Conservation (phyloP, 2,797 vertebrate species). For the Malacoctenus gilli region DNA sequence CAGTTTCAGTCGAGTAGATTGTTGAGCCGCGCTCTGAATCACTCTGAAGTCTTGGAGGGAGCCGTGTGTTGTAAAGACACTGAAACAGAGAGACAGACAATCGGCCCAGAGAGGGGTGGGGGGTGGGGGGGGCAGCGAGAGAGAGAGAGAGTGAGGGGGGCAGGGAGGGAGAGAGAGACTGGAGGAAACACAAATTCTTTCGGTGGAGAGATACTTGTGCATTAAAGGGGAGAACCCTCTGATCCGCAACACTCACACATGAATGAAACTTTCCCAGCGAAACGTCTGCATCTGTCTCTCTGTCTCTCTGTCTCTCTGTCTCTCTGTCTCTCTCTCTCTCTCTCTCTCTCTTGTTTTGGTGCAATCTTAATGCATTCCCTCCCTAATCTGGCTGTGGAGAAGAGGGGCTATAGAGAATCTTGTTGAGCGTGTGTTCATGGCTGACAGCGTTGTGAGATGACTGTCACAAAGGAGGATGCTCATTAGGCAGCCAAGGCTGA, state of each 20-base stretch:
- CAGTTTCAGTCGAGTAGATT: constrained; percentile 66
- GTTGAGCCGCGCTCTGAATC: constrained; percentile 62
- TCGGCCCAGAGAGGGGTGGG: constrained; percentile 34
- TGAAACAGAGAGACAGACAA: constrained; percentile 65
- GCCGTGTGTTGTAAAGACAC: constrained; percentile 62
- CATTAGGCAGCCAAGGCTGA: constrained; percentile 82
- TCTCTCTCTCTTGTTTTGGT: constrained; percentile 67
- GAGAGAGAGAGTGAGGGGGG: too few species aligned
- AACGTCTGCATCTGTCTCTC: constrained; percentile 59
- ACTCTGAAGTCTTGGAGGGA: constrained; percentile 63
- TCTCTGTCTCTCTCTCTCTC: not conserved
- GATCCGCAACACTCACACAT: constrained; percentile 73
- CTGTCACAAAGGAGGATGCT: constrained; percentile 81
- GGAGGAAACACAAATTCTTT: constrained; percentile 66
- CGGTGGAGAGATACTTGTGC: constrained; percentile 61
- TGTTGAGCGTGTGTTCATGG: constrained; percentile 78
- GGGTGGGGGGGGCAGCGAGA: constrained; percentile 30
- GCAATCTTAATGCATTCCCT: constrained; percentile 71
- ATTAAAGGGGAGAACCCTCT: constrained; percentile 71
- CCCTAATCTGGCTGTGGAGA: constrained; percentile 75
- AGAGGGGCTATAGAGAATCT: constrained; percentile 71
- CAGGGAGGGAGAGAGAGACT: constrained; percentile 53
- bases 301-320: constrained; percentile 4
- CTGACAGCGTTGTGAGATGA: constrained; percentile 77
- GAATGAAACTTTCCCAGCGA: constrained; percentile 73